A percentile compares a stretch with the other conserved stretches of the same genome.
phyloP scores from a whole-genome alignment of 2,113 vertebrate species.

The Anhinga anhinga region DNA sequence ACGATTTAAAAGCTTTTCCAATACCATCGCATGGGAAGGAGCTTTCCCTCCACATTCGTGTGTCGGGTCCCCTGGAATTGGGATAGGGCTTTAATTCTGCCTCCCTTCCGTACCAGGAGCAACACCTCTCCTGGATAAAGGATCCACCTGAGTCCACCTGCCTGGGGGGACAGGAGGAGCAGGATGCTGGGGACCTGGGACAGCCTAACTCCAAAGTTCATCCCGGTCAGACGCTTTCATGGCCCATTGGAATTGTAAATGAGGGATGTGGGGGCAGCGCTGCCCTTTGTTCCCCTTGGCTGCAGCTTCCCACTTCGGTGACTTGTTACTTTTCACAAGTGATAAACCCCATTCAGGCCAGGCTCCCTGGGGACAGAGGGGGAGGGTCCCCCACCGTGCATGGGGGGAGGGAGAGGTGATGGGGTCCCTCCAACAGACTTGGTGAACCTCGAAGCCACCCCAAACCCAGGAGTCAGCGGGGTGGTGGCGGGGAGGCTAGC shows the following conservation, averaged over 20 bases:
- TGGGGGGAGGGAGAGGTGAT: not conserved
- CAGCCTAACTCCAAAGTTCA: constrained; percentile 64
- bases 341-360: constrained; percentile 70
- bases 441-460: constrained; percentile 41
- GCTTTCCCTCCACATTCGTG: not conserved
- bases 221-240: constrained; percentile 56
- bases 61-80: accelerated
- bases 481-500: not conserved
- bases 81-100: not conserved
- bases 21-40: accelerated
- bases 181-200: constrained; percentile 29
- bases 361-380: constrained; percentile 10
- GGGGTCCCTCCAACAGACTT: not conserved
- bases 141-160: not conserved
- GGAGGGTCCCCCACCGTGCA: not conserved
- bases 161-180: not conserved
- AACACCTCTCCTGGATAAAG: not conserved
- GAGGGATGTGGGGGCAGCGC: constrained; percentile 59
- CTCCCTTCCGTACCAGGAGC: not conserved
- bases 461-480: not conserved
- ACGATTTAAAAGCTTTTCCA: not conserved
- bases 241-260: constrained; percentile 77
- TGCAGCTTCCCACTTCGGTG: constrained; percentile 62
- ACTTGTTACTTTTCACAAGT: constrained; percentile 77
- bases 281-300: constrained; percentile 71